Percentiles rank a stretch among this genome's conserved stretches.
Conservation (phyloP, 2,888 invertebrate genomes). For the Caenorhabditis uteleia region DNA sequence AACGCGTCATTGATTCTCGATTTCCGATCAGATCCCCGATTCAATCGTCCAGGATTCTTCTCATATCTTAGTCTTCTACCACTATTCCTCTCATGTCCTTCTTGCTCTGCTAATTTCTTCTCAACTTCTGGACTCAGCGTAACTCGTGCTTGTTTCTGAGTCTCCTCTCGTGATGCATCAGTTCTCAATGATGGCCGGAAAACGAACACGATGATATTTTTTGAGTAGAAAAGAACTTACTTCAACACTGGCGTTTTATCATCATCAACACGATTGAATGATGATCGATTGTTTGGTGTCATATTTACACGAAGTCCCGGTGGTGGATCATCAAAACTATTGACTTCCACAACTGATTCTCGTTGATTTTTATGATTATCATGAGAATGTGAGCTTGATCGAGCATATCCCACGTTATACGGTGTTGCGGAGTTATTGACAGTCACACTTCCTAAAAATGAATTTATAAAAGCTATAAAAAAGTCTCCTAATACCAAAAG, state of each 20-base stretch:
- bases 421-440: conserved; percentile 21
- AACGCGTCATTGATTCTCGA: conserved; percentile 53
- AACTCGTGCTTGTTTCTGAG: conserved; percentile 26
- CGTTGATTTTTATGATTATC: conserved; percentile 27
- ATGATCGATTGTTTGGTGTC: background rate
- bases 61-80: conserved; percentile 20
- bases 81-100: no score
- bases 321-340: conserved; percentile 15
- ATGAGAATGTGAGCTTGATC: background rate
- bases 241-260: no score
- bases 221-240: no score
- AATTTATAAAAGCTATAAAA: background rate
- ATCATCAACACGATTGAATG: no score
- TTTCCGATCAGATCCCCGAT: conserved; percentile 51
- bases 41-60: conserved; percentile 32
- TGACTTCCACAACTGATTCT: conserved; percentile 32
- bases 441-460: conserved; percentile 22
- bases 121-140: conserved; percentile 45
- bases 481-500: conserved; percentile 32
- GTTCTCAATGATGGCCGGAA: no score
- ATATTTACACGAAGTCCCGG: conserved; percentile 20
- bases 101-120: conserved; percentile 36
- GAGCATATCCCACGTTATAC: conserved; percentile 19
- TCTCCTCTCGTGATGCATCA: conserved; percentile 15
- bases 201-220: no score